Conservation (phyloP, 1,140 invertebrate genomes). For the Zelostemma sp. region DNA sequence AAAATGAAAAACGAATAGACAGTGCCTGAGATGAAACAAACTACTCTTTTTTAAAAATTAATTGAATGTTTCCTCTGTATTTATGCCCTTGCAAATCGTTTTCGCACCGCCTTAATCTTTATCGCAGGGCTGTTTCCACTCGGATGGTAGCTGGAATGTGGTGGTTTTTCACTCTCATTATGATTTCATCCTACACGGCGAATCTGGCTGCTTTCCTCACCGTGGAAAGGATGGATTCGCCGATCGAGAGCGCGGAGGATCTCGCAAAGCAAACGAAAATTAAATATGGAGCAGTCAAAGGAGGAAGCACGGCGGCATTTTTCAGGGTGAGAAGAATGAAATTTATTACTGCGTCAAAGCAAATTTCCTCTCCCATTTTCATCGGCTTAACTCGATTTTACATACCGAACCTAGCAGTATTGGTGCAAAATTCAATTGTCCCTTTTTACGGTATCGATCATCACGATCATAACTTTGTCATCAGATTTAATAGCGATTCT, state of each 20-base stretch:
- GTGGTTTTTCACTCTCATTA: conserved; percentile 99
- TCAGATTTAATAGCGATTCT: too few species aligned
- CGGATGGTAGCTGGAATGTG: conserved; percentile 93
- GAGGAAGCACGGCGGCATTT: conserved; percentile 92
- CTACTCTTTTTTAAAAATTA: too few species aligned
- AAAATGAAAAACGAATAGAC: too few species aligned
- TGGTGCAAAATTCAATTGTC: too few species aligned
- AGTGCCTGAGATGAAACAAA: too few species aligned
- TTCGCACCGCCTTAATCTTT: conserved; percentile 45
- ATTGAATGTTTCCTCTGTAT: too few species aligned
- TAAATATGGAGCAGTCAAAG: conserved; percentile 94
- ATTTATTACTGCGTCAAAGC: not conserved
- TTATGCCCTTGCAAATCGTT: conserved; percentile 17
- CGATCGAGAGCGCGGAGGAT: conserved; percentile 96
- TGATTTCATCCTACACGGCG: conserved; percentile 98
- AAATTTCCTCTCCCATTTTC: too few species aligned
- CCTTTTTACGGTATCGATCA: too few species aligned
- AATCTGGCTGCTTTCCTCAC: conserved; percentile 98
- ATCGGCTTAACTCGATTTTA: too few species aligned
- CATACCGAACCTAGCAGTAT: too few species aligned
- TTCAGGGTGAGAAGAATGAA: conserved; percentile 80
- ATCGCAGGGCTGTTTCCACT: conserved; percentile 83
- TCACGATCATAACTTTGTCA: too few species aligned
- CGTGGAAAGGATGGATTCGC: conserved; percentile 95
- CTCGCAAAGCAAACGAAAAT: conserved; percentile 96